These are phyloP conservation scores for Dynastes maya DNA, from an alignment of 2,888 invertebrate species.

Conservation along the genomic window DNA sequence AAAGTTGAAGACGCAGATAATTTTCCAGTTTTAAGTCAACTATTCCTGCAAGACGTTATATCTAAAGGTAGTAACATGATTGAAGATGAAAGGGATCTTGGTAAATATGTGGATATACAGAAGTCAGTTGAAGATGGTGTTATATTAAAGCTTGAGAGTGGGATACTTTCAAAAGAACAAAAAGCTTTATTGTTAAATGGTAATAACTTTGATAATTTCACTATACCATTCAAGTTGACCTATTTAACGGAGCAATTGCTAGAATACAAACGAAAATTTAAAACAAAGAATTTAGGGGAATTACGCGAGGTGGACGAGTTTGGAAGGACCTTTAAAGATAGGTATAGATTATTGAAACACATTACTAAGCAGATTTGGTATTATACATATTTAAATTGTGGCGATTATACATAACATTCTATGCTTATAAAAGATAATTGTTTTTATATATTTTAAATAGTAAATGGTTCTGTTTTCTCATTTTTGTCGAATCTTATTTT, in stretches of 20 bases:
- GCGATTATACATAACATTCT: conserved; percentile 12
- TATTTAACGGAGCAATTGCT: conserved; percentile 63
- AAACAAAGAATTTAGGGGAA: conserved; percentile 55
- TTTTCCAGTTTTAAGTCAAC: conserved; percentile 47
- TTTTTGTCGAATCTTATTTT: too few species aligned
- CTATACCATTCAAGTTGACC: conserved; percentile 62
- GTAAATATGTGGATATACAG: conserved; percentile 63
- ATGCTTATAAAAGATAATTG: neutral
- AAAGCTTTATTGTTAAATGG: conserved; percentile 61
- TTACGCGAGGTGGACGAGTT: conserved; percentile 59
- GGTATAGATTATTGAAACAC: conserved; percentile 62
- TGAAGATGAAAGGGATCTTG: conserved; percentile 58
- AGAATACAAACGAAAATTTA: conserved; percentile 59
- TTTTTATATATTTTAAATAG: conserved; percentile 3
- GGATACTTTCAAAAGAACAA: conserved; percentile 61
- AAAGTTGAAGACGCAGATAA: conserved; percentile 32
- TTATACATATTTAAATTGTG: conserved; percentile 49
- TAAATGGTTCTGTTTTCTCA: too few species aligned
- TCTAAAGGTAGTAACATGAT: conserved; percentile 50
- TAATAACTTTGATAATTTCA: conserved; percentile 66
- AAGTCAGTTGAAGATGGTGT: conserved; percentile 63
- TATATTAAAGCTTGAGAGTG: conserved; percentile 56
- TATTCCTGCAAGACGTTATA: conserved; percentile 52
- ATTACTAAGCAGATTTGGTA: conserved; percentile 61
- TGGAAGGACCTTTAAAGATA: conserved; percentile 62